phyloP scores from a whole-genome alignment of 2,797 vertebrate genomes.

The Pseudochaenichthys georgianus region DNA sequence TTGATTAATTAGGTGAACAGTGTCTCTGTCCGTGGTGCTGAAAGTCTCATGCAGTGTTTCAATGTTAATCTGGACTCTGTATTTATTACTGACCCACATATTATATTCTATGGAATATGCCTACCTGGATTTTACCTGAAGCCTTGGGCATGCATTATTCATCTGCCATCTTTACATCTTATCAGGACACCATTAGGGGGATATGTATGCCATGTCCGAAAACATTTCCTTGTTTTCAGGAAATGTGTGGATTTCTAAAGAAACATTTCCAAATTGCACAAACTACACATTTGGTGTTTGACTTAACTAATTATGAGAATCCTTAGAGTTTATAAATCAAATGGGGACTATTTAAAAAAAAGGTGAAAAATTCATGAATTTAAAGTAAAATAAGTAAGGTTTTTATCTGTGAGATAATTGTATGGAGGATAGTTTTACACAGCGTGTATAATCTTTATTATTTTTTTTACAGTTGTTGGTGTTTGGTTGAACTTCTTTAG shows the following conservation, averaged over 20 bases:
- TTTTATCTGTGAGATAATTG: neutral
- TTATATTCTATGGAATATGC: neutral
- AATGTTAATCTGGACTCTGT: neutral
- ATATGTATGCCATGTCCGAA: neutral
- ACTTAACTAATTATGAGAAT: neutral
- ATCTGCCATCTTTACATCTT: neutral
- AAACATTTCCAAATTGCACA: neutral
- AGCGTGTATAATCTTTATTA: neutral
- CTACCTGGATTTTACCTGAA: neutral
- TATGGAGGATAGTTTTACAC: neutral
- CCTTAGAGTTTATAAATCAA: neutral
- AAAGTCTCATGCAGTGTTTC: conserved; percentile 1
- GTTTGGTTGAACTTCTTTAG: neutral
- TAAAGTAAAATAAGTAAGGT: neutral
- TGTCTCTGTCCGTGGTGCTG: conserved; percentile 64
- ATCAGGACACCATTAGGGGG: neutral
- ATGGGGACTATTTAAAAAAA: neutral
- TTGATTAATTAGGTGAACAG: neutral
- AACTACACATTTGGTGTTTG: neutral
- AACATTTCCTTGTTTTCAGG: neutral
- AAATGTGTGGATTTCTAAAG: neutral
- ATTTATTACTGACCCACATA: neutral
- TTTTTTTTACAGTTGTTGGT: neutral
- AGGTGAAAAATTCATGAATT: neutral
- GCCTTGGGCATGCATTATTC: neutral